Evolutionary conservation across 2,113 vertebrate genomes (phyloP).

Genomic region (Elanus axillaris): DNA sequence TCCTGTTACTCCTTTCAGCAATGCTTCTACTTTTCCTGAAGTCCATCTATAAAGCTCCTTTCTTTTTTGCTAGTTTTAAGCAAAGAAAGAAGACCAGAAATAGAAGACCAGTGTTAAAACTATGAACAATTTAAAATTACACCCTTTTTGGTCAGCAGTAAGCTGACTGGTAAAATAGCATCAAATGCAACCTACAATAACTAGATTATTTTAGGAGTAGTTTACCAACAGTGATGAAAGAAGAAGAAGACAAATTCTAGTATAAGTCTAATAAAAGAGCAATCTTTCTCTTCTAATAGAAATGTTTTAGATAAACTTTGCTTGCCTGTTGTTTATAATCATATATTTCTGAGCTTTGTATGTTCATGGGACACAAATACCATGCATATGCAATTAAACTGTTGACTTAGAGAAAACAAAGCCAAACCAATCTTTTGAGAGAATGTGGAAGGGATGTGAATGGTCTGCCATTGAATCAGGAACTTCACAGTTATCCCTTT

Average conservation of each 20-base stretch:
- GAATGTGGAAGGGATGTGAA: not conserved
- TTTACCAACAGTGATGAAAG: not conserved
- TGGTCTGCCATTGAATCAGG: not conserved
- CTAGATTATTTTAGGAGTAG: not conserved
- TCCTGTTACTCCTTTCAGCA: not conserved
- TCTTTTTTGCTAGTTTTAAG: not conserved
- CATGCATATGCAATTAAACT: not conserved
- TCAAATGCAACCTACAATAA: not conserved
- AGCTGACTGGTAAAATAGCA: not conserved
- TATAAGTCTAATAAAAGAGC: not conserved
- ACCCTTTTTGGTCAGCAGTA: not conserved
- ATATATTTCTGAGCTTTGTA: not conserved
- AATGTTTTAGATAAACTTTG: not conserved
- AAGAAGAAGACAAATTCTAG: not conserved
- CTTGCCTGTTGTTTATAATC: not conserved
- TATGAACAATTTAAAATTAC: not conserved
- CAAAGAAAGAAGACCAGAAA: not conserved
- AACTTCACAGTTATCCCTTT: not conserved
- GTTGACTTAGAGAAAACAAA: not conserved
- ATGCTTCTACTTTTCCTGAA: not conserved
- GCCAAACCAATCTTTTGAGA: not conserved
- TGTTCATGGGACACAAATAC: not conserved
- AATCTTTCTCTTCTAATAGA: not conserved
- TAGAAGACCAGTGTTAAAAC: not conserved
- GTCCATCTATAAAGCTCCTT: rapidly evolving